These are phyloP conservation scores for Himalopsyche japonica DNA, from an alignment of 2,888 invertebrate species.

Conservation along the genomic window DNA sequence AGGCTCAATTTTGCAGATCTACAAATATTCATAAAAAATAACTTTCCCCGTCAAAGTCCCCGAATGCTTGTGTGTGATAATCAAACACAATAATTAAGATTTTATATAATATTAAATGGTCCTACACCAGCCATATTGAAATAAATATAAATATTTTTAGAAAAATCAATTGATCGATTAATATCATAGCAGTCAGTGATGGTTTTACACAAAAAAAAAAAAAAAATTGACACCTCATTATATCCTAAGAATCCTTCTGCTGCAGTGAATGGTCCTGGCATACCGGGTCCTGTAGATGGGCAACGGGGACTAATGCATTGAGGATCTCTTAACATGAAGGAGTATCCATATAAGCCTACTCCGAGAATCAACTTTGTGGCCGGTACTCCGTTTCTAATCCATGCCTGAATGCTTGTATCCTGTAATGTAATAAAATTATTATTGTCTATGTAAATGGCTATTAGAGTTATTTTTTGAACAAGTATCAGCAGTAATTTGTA, in stretches of 20 bases:
- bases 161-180: no score
- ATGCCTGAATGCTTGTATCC: slow-evolving; percentile 49
- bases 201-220: background rate
- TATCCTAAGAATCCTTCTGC: slow-evolving; percentile 58
- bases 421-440: slow-evolving; percentile 37
- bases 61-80: no score
- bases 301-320: slow-evolving; percentile 51
- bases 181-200: no score
- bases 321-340: slow-evolving; percentile 48
- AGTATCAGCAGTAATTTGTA: no score
- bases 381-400: slow-evolving; percentile 47
- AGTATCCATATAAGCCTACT: slow-evolving; percentile 50
- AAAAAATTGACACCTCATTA: slow-evolving; percentile 51
- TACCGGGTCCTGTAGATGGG: slow-evolving; percentile 50
- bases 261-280: slow-evolving; percentile 54
- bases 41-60: no score
- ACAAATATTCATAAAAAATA: no score
- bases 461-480: no score
- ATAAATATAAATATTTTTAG: no score
- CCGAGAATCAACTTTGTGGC: slow-evolving; percentile 49
- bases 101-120: no score
- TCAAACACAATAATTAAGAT: no score
- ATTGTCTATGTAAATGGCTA: no score
- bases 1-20: slow-evolving; percentile 50
- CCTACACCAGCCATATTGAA: no score